Evolutionary conservation across 2,888 invertebrate species (phyloP), one percentile per base, ranked within the genome.

Genomic region (Dasysyrphus albostriatus): DNA sequence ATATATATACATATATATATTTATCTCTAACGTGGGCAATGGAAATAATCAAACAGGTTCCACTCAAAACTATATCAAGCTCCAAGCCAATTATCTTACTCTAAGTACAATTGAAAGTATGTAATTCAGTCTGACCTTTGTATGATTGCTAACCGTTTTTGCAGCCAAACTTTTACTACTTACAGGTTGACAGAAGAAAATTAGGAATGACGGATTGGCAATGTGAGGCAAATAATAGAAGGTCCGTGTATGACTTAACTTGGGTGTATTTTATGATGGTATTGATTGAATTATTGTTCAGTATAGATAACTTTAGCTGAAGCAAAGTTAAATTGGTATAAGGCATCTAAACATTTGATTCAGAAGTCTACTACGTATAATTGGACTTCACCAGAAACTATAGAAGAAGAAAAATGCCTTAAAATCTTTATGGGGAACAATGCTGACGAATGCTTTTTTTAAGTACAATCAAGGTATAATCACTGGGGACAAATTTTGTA

Each of bases 1-100:
- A n/a, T n/a, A n/a, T n/a, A n/a, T n/a, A n/a, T n/a, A n/a, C n/a
- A n/a, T n/a, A n/a, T n/a, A n/a, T n/a, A n/a, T n/a, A n/a, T n/a
- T n/a, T 19, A 59, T 39, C 37, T 54, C 14, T 29, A 14, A 24
- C 24, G 12, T 39, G 5, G 37, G 14, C 8, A 51, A 47, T 14
- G 32, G 2, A 29, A 67, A 67, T 29, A 63, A 44, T 49, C 34
- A 67, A 67, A 69, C 69, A 54, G 69, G 69, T 69, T 69, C 69
- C 69, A 39, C 39, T 29, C 61, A 61, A 54, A 69, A 69, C 1
- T 37, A 29, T 54, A 69, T 54, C n/a, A 54, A 69, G 51, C 51
- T 37, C 29, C 7, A 37, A 69, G 51, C 54, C 51, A 67, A 37
- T 51, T 51, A 54, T 16, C 10, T 34, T 37, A 19, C 34, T 58